Evolutionary conservation across 2,113 vertebrate genomes (phyloP).

Genomic region (Mesembrinibis cayennensis): DNA sequence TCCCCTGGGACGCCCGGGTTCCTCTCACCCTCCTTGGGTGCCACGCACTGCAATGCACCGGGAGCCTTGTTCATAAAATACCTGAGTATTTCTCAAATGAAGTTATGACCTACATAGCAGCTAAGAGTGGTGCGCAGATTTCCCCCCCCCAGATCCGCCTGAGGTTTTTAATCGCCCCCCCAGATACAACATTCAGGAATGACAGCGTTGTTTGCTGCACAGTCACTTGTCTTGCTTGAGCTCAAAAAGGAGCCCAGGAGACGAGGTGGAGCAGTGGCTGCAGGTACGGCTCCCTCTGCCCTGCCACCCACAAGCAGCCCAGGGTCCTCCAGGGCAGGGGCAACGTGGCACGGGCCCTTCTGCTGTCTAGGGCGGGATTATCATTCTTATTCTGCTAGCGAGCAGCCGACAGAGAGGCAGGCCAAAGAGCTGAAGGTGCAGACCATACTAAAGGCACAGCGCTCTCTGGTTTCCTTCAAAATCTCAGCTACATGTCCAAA

Average conservation of each 20-base stretch:
- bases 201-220: neutral
- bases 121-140: neutral
- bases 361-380: neutral
- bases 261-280: neutral
- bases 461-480: neutral
- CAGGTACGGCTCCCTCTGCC: neutral
- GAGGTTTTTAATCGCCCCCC: neutral
- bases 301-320: neutral
- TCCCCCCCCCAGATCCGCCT: neutral
- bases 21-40: neutral
- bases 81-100: neutral
- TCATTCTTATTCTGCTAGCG: neutral
- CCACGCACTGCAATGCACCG: neutral
- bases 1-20: accelerated
- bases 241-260: neutral
- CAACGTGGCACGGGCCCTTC: accelerated
- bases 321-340: neutral
- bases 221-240: neutral
- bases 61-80: neutral
- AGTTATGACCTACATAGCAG: neutral
- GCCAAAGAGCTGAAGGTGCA: neutral
- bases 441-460: neutral
- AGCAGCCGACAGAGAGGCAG: neutral
- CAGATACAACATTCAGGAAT: neutral
- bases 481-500: neutral